Evolutionary conservation across 2,888 invertebrate genomes (phyloP), one percentile per base, ranked within the genome.

Genomic region (Drosophila pegasa): DNA sequence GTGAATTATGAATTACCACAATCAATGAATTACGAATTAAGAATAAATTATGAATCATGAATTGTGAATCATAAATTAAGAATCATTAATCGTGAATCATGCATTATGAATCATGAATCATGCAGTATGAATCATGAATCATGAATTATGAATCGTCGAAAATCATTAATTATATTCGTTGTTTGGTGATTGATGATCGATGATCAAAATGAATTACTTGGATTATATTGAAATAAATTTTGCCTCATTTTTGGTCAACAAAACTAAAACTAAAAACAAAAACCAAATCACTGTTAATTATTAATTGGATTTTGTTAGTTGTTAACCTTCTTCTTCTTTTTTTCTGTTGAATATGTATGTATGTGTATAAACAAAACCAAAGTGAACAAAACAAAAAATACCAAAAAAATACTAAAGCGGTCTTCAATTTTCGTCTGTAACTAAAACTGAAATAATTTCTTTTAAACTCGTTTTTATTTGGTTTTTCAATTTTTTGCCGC

Each of bases 211-310:
- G n/a, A n/a, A 25, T 43, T 25, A 43, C 41, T 25, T 43, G 10
- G 31, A 47, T 58, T 50, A 22, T 50, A 33, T 33, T 33, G 1
- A 33, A 50, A 50, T 70, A 76, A 43, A 76, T 62, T 72, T 83
- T 76, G 81, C 78, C 81, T 88, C 71, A 83, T 87, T 85, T 85
- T 84, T 78, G 81, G 77, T 85, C 75, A 83, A 75, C 63, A 63
- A 77, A 72, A 63, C 55, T 62, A 75, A 57, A 59, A 48, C 71
- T 64, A 79, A 75, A 71, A 57, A 47, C 77, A 71, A 73, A 54
- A 62, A 66, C 35, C 27, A 25, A 33, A 38, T 59, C 80, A 84
- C 81, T 84, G 69, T 81, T 87, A 56, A 62, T 65, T 71, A 63
- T 57, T 60, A 2, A 43, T 60, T 58, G 22, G 56, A 52, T 85